Base-by-base conservation (phyloP, 2,797 vertebrate genomes). In the Selene dorsalis region DNA sequence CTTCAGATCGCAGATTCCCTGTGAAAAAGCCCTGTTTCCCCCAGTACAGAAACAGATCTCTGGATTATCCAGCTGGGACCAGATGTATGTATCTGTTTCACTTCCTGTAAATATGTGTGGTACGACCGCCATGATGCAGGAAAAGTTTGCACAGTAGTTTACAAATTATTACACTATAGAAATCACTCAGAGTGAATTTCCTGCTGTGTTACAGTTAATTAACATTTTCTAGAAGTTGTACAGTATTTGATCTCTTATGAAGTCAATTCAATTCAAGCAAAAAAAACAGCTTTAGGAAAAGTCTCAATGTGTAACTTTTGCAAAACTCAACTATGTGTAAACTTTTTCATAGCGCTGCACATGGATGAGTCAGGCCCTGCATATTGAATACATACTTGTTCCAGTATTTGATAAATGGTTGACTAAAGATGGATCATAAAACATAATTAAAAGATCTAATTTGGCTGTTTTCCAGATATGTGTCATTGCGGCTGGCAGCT, bases 31-130 rank as follows among this genome's bases (percentile, higher is more conserved):
- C 91, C 76, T 80, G 87, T 88, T 90, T 94, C 66, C 93, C 94
- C 76, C 92, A 93, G 75, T 92, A 90, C 91, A 94, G 93, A 94
- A 94, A 94, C 92, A 92, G 90, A 89, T 96, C 94, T 85, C 77
- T 95, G 94, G 94, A 95, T 84, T 92, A 69, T 84, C 88, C 94
- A 59, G 77, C 85, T 62, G 94, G 93, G 90, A 82, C 84, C 79
- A 73, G 87, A 77, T 93, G 90, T 93, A 91, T 88, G 92, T 89
- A 87, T 92, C 80, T 69, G 85, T 86, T 80, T 86, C 73, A 60
- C 66, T 73, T 75, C 75, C 73, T 73, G 80, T 47, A 32, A 30
- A 73, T 89, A 76, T 82, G 85, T 84, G 72, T 30, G 72, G 60
- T 74, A 59, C 76, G 83, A 80, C 67, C 2, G 2, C n/a, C 62